Conservation (phyloP, 2,113 vertebrate genomes). For the Archilochus colubris region DNA sequence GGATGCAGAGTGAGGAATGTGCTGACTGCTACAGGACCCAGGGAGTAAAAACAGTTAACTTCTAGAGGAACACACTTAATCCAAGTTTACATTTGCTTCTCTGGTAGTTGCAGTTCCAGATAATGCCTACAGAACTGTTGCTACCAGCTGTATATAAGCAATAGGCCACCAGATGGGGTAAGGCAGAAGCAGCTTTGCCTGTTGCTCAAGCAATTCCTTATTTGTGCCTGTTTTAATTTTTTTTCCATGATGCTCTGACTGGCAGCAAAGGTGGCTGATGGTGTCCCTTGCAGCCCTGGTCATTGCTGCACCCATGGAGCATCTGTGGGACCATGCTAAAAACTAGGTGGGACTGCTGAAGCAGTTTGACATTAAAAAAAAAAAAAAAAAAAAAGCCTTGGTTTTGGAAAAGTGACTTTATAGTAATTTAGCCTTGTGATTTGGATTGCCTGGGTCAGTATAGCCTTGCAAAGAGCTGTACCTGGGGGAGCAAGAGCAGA, state of each 20-base stretch:
- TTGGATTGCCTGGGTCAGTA: background rate
- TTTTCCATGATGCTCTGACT: background rate
- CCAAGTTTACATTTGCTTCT: background rate
- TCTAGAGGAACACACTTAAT: background rate
- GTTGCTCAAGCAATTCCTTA: background rate
- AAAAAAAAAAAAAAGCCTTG: too few relatives aligned
- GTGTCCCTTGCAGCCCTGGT: background rate
- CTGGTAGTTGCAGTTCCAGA: background rate
- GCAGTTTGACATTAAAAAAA: background rate
- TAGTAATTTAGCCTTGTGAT: background rate
- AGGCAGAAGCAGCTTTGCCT: background rate
- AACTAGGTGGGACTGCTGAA: background rate
- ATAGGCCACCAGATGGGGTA: background rate
- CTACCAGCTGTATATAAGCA: background rate
- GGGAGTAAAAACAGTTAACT: background rate
- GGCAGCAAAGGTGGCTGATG: background rate
- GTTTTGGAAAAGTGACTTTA: background rate
- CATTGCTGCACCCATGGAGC: accelerated
- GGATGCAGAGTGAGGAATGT: background rate
- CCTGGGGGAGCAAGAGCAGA: background rate
- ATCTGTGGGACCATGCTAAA: background rate
- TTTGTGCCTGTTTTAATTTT: background rate
- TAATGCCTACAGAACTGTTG: background rate
- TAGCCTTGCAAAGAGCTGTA: background rate
- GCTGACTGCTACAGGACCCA: background rate